These are phyloP conservation scores for Coenonympha glycerion DNA, from an alignment of 2,888 invertebrate genomes.

Conservation along the genomic window DNA sequence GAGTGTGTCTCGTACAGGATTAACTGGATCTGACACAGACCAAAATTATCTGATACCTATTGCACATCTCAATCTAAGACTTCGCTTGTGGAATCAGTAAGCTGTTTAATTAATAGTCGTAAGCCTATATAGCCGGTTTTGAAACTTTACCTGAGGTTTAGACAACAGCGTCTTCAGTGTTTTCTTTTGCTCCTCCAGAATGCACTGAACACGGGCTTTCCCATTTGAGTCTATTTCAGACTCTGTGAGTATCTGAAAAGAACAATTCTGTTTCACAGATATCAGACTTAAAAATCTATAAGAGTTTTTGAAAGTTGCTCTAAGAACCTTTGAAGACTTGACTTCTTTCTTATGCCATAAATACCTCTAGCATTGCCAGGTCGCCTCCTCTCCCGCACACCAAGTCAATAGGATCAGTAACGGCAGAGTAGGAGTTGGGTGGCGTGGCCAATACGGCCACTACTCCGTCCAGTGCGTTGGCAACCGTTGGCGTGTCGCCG, in stretches of 20 bases:
- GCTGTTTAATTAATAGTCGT: too few species aligned
- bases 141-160: conserved; percentile 83
- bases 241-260: conserved; percentile 76
- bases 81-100: too few species aligned
- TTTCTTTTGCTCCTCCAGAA: conserved; percentile 84
- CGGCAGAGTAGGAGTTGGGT: conserved; percentile 87
- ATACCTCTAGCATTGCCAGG: conserved; percentile 81
- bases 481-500: conserved; percentile 68
- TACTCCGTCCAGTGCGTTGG: conserved; percentile 60
- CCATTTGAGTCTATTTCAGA: conserved; percentile 79
- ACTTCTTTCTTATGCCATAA: neutral
- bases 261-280: neutral
- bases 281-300: too few species aligned
- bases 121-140: too few species aligned
- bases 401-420: conserved; percentile 86
- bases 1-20: conserved; percentile 89
- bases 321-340: neutral
- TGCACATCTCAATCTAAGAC: too few species aligned
- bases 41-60: too few species aligned
- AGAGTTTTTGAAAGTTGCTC: too few species aligned
- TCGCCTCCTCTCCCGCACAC: conserved; percentile 88
- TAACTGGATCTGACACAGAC: conserved; percentile 80
- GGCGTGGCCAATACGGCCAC: conserved; percentile 80
- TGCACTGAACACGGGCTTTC: conserved; percentile 77
- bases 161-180: conserved; percentile 85